phyloP scores from a whole-genome alignment of 2,113 vertebrate genomes.

The Phodopus roborovskii region DNA sequence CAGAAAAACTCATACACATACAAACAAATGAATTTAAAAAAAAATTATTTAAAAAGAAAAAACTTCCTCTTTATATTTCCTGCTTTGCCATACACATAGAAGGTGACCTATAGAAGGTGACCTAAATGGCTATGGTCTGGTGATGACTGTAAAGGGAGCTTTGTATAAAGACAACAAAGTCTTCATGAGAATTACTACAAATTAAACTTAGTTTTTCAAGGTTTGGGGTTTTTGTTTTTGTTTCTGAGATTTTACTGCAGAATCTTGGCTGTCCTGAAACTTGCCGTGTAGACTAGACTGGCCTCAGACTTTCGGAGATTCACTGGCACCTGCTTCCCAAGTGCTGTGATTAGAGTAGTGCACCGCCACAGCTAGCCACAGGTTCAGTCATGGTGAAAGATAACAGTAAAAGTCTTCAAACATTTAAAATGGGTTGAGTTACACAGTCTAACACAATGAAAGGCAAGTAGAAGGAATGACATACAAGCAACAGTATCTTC shows the following conservation, averaged over 20 bases:
- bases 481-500: not conserved
- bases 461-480: not conserved
- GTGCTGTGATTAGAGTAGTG: not conserved
- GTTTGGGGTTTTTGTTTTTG: not conserved
- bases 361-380: no score
- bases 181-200: not conserved
- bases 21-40: not conserved
- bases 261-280: not conserved
- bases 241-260: not conserved
- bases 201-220: constrained; percentile 6
- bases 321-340: no score
- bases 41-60: not conserved
- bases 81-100: not conserved
- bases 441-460: not conserved
- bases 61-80: not conserved
- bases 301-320: not conserved
- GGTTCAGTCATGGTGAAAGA: not conserved
- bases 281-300: no score
- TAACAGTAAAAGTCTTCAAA: constrained; percentile 17
- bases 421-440: not conserved
- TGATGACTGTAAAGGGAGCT: not conserved
- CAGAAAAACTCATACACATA: not conserved
- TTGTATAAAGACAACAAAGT: constrained; percentile 23
- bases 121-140: not conserved
- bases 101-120: not conserved